Evolutionary conservation across 2,113 vertebrate species (phyloP).

Genomic region (Meleagris gallopavo): DNA sequence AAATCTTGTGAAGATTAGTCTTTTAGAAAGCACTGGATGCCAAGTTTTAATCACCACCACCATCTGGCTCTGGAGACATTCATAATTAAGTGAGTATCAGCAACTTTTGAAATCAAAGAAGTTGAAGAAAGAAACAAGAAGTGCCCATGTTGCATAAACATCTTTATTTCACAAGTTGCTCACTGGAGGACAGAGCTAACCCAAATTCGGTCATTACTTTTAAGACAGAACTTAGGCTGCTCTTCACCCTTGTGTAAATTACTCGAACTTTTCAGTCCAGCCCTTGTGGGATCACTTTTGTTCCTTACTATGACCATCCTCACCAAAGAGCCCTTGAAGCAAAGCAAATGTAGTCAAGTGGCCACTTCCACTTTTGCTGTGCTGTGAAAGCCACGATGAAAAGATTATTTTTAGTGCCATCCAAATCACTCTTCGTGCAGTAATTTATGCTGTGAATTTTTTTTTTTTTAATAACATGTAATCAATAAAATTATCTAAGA

Average conservation of each 20-base stretch:
- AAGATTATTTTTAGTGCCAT: not conserved
- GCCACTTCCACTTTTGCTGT: not conserved
- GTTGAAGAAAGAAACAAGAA: not conserved
- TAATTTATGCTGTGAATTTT: not conserved
- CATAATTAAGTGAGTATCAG: slow-evolving; percentile 37
- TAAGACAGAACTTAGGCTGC: not conserved
- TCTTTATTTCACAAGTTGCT: slow-evolving; percentile 10
- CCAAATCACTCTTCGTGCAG: not conserved
- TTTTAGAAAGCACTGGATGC: slow-evolving; percentile 39
- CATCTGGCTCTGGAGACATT: slow-evolving; percentile 34
- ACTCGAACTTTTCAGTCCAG: not conserved
- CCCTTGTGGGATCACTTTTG: rapidly evolving
- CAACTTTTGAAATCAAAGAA: slow-evolving; percentile 34
- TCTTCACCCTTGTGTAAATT: not conserved
- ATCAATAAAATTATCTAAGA: slow-evolving; percentile 7
- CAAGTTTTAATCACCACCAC: slow-evolving; percentile 58
- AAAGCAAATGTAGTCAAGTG: not conserved
- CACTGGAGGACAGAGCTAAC: not conserved
- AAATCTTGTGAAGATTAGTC: slow-evolving; percentile 54
- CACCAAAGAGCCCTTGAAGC: not conserved
- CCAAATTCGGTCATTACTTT: not conserved
- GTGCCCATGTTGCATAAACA: slow-evolving; percentile 5
- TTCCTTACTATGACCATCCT: not conserved
- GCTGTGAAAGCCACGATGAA: not conserved
- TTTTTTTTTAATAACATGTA: not conserved